Evolutionary conservation across 37 sponge, comb jelly and placozoan genomes (phyloP).

Genomic region (Theonella swinhoei): DNA sequence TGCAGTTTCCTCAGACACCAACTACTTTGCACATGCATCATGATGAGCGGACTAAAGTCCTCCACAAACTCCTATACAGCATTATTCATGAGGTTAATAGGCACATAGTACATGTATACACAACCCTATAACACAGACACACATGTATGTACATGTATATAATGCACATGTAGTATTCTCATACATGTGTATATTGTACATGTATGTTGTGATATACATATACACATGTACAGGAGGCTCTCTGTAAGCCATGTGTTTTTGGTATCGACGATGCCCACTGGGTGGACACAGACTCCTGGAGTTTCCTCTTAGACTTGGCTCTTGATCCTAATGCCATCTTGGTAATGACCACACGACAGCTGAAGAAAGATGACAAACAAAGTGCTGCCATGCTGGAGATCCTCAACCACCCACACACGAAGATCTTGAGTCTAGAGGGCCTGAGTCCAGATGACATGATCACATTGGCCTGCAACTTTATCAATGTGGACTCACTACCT

Average conservation of each 20-base stretch:
- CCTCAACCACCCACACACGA: constrained; percentile 45
- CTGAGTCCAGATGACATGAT: constrained; percentile 64
- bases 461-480: constrained; percentile 66
- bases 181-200: too few species aligned
- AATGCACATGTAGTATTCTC: not conserved
- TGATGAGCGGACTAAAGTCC: constrained; percentile 28
- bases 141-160: not conserved
- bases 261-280: constrained; percentile 93
- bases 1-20: constrained; percentile 72
- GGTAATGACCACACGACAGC: constrained; percentile 48
- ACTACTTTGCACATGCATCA: constrained; percentile 48
- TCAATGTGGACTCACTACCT: constrained; percentile 72
- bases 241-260: constrained; percentile 69
- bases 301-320: constrained; percentile 83
- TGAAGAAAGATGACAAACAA: constrained; percentile 5
- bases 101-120: not conserved
- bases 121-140: not conserved
- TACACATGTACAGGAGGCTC: constrained; percentile 56
- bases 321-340: constrained; percentile 71
- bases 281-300: constrained; percentile 91
- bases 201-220: too few species aligned
- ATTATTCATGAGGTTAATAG: constrained; percentile 83
- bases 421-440: constrained; percentile 50
- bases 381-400: constrained; percentile 46
- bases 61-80: constrained; percentile 68